These are phyloP conservation scores for Thymelicus lineola DNA, from an alignment of 2,888 invertebrate genomes.

Conservation along the genomic window DNA sequence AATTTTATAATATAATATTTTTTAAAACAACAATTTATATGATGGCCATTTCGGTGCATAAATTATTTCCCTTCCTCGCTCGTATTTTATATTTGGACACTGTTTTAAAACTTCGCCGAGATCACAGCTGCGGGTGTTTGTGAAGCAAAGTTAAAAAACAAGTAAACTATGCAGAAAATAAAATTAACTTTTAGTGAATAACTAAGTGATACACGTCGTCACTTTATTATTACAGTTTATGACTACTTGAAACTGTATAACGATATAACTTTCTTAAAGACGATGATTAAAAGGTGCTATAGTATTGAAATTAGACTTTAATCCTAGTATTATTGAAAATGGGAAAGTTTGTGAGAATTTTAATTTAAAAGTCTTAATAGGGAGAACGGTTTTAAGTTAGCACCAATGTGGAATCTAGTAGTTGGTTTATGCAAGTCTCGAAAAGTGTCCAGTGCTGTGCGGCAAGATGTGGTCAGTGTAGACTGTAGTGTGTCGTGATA, in stretches of 20 bases:
- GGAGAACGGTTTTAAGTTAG: too few relatives aligned
- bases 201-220: slow-evolving; percentile 8
- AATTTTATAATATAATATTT: neutral
- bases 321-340: too few relatives aligned
- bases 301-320: too few relatives aligned
- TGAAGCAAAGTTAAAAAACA: slow-evolving; percentile 19
- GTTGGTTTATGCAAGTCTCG: too few relatives aligned
- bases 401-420: too few relatives aligned
- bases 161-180: slow-evolving; percentile 25
- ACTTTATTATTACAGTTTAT: slow-evolving; percentile 5
- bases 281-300: too few relatives aligned
- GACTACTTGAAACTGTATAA: neutral
- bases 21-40: neutral
- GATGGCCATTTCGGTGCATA: slow-evolving; percentile 24
- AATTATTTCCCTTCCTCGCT: slow-evolving; percentile 19
- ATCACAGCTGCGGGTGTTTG: slow-evolving; percentile 35
- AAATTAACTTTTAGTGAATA: slow-evolving; percentile 21
- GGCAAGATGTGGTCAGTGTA: too few relatives aligned
- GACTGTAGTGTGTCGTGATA: too few relatives aligned
- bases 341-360: too few relatives aligned
- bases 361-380: too few relatives aligned
- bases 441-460: too few relatives aligned
- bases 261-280: neutral
- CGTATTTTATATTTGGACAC: slow-evolving; percentile 34
- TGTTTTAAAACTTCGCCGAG: slow-evolving; percentile 30